These are phyloP conservation scores for Sphaeridia pumilis DNA, from an alignment of 2,888 invertebrate genomes.

Conservation along the genomic window DNA sequence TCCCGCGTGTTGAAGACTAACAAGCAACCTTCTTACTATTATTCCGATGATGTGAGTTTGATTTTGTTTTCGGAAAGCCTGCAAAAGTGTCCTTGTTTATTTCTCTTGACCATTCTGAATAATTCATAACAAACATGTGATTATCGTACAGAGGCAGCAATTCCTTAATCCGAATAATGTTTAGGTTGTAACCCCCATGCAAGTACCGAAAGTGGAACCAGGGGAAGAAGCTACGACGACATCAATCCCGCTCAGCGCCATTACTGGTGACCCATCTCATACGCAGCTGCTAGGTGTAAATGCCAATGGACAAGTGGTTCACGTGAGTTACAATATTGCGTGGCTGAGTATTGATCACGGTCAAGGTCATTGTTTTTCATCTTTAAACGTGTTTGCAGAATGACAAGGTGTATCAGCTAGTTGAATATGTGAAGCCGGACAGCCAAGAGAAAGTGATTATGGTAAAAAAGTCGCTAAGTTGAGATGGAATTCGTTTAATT, in stretches of 20 bases:
- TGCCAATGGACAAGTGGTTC: constrained; percentile 34
- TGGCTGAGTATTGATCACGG: constrained; percentile 4
- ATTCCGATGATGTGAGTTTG: background rate
- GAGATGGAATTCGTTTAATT: background rate
- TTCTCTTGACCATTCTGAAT: background rate
- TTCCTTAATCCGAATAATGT: no score
- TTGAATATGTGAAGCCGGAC: constrained; percentile 32
- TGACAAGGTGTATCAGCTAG: constrained; percentile 36
- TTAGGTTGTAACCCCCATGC: constrained; percentile 59
- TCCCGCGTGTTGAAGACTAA: no score
- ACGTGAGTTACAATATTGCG: constrained; percentile 17
- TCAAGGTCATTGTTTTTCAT: background rate
- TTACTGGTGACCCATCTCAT: constrained; percentile 34
- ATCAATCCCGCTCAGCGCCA: constrained; percentile 22
- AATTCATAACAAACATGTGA: constrained; percentile 3
- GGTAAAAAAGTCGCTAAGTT: constrained; percentile 14
- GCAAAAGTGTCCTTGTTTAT: no score
- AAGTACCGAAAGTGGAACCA: constrained; percentile 65
- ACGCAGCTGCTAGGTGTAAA: constrained; percentile 33
- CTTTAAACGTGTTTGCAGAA: constrained; percentile 21
- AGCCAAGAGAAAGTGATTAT: constrained; percentile 34
- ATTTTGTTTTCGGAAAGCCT: background rate
- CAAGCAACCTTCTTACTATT: background rate
- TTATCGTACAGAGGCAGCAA: background rate
- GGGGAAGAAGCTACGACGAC: constrained; percentile 1